These are phyloP conservation scores for Nasonovia ribisnigri DNA, from an alignment of 2,888 invertebrate genomes.

Conservation along the genomic window DNA sequence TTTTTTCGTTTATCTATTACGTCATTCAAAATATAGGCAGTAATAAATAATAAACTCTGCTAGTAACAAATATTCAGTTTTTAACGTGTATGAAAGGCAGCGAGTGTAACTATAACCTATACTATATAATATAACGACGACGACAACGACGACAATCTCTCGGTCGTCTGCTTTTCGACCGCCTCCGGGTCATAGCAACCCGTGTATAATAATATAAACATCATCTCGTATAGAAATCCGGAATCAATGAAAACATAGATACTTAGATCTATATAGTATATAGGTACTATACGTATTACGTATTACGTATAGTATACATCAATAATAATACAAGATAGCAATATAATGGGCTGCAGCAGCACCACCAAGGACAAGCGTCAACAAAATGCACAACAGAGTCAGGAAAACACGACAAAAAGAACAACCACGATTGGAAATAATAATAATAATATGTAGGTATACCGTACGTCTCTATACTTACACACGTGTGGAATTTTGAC, in stretches of 20 bases:
- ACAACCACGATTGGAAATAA: conserved; percentile 28
- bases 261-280: neutral
- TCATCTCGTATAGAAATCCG: neutral
- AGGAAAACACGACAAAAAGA: conserved; percentile 50
- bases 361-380: conserved; percentile 51
- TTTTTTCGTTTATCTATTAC: neutral
- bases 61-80: neutral
- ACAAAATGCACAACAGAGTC: conserved; percentile 11
- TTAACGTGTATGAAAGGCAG: neutral
- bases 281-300: too few species aligned
- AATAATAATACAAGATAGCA: neutral
- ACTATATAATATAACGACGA: neutral
- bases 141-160: conserved; percentile 12
- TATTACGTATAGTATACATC: neutral
- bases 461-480: neutral
- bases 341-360: neutral
- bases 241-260: conserved; percentile 4
- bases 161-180: neutral
- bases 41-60: neutral
- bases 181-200: neutral
- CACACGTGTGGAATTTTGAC: conserved; percentile 32
- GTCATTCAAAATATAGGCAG: neutral
- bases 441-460: conserved; percentile 9
- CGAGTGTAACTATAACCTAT: neutral
- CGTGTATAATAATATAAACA: neutral